Evolutionary conservation across 2,113 vertebrate genomes (phyloP), one percentile per base, ranked within the genome.

Genomic region (Labeo catla): DNA sequence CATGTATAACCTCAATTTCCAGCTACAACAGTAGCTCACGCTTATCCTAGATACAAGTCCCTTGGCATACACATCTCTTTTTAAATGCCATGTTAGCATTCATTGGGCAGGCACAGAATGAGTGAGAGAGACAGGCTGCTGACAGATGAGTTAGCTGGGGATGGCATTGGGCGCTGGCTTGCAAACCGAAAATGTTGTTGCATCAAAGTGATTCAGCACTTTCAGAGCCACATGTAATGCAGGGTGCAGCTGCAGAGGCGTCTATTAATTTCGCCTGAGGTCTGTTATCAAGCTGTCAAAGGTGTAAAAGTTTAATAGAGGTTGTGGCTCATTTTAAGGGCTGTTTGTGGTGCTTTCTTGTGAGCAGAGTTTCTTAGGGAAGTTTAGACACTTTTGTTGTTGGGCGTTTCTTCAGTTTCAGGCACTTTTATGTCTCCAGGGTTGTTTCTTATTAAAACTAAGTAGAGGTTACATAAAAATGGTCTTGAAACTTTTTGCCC

Each of bases 171-270:
- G 80, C 12, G 39, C 15, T 43, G 70, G 59, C 21, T 59, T 72
- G 52, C 43, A 65, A 84, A 52, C 63, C 77, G 70, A 73, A 81
- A 72, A 59, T 34, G 28, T 70, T 61, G 66, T 70, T 70, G 23
- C 70, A 39, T 84, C 77, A 85, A 73, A 80, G 86, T 87, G 80
- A 89, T 87, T 87, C 84, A 89, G 76, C 86, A 74, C 81, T 89
- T 85, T 77, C 45, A 84, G 78, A 52, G 80, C 43, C 79, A 1
- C 70, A 76, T 72, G 59, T 8, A 52, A 76, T 85, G 63, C 54
- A 81, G 79, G 66, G n/a, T 36, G 43, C 15, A 70, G 10, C 23
- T 21, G 63, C 63, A 65, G 43, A 23, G 39, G 39, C 59, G n/a
- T 81, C 79, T 52, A 39, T 70, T 50, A 34, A 52, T 82, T 82